A percentile compares a stretch with the other conserved stretches of the same genome.
phyloP scores from a whole-genome alignment of 2,797 vertebrate genomes.

The Lepilemur ruficaudatus region DNA sequence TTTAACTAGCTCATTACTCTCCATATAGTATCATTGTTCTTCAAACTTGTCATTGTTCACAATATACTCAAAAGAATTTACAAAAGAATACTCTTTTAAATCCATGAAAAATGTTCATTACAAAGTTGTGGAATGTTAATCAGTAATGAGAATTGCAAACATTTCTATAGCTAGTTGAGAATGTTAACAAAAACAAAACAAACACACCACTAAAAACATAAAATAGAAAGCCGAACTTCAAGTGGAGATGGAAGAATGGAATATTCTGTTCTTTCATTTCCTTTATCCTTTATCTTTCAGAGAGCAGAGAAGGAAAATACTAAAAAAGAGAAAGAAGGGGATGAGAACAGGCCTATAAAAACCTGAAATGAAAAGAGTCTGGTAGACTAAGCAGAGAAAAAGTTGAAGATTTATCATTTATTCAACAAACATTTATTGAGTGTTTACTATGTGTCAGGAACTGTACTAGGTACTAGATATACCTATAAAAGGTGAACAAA shows the following conservation, averaged over 20 bases:
- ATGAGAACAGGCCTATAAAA: background rate
- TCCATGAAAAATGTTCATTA: background rate
- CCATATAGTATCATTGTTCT: background rate
- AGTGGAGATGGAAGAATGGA: background rate
- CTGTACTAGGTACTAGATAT: background rate
- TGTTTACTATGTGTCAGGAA: background rate
- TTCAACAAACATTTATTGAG: background rate
- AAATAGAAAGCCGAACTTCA: background rate
- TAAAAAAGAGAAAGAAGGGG: background rate
- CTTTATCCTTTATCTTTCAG: background rate
- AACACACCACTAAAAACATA: background rate
- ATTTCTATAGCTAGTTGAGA: conserved; percentile 14
- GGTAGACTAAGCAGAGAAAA: background rate
- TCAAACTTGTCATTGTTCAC: background rate
- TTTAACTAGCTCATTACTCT: background rate
- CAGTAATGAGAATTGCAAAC: background rate
- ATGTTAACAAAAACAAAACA: background rate
- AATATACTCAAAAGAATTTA: conserved; percentile 9
- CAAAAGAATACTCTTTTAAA: background rate
- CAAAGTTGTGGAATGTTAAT: background rate
- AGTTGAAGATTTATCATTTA: background rate
- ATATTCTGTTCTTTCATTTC: background rate
- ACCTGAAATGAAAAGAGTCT: background rate
- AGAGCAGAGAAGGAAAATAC: background rate
- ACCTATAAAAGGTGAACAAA: background rate